Evolutionary conservation across 1,140 invertebrate genomes (phyloP).

Genomic region (Drosophila ficusphila): DNA sequence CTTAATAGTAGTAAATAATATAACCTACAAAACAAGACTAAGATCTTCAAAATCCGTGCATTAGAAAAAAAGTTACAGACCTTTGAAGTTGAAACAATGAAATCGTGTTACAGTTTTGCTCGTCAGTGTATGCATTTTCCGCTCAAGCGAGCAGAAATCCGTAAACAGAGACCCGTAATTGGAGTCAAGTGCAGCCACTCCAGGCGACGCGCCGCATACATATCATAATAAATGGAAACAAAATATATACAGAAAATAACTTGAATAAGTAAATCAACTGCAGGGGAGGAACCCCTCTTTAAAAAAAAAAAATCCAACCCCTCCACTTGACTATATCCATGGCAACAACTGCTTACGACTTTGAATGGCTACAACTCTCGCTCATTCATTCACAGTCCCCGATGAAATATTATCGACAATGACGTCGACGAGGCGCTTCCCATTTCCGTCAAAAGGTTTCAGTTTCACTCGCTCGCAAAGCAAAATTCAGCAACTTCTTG

Average conservation of each 20-base stretch:
- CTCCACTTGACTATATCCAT: constrained; percentile 14
- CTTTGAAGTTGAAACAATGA: too few relatives aligned
- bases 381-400: constrained; percentile 32
- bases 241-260: constrained; percentile 19
- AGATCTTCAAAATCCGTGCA: too few relatives aligned
- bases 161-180: constrained; percentile 73
- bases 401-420: constrained; percentile 20
- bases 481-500: constrained; percentile 12
- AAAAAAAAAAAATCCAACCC: neutral
- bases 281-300: neutral
- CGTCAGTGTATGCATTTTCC: constrained; percentile 68
- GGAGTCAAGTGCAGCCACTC: constrained; percentile 71
- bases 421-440: constrained; percentile 55
- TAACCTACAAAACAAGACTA: too few relatives aligned
- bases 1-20: too few relatives aligned
- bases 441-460: constrained; percentile 57
- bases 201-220: constrained; percentile 2
- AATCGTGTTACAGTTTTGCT: too few relatives aligned
- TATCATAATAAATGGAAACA: constrained; percentile 24
- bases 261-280: constrained; percentile 28
- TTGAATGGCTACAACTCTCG: constrained; percentile 5
- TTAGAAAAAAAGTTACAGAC: too few relatives aligned
- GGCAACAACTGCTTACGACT: constrained; percentile 24
- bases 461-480: constrained; percentile 22
- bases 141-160: constrained; percentile 77